Evolutionary conservation across 2,113 vertebrate genomes (phyloP).

Genomic region (Clupea harengus): DNA sequence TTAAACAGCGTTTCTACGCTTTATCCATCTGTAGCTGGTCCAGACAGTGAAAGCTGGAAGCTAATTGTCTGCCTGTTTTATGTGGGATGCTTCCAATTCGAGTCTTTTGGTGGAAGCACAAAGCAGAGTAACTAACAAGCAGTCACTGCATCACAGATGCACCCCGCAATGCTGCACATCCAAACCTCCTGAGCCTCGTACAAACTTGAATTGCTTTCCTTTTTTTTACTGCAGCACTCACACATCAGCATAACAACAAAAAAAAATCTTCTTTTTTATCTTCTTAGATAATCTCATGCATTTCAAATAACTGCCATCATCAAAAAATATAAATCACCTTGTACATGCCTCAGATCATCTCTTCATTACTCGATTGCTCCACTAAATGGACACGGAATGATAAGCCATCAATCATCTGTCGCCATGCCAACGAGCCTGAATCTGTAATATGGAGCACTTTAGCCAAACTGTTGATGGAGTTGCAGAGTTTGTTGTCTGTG

Average conservation of each 20-base stretch:
- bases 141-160: background rate
- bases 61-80: background rate
- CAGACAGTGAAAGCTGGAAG: background rate
- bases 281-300: conserved; percentile 10
- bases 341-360: background rate
- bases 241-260: background rate
- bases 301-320: conserved; percentile 12
- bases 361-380: background rate
- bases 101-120: background rate
- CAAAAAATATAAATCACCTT: background rate
- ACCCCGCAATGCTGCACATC: background rate
- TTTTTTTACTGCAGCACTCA: conserved; percentile 21
- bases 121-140: background rate
- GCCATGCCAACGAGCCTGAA: background rate
- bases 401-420: background rate
- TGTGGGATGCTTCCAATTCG: background rate
- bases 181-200: conserved; percentile 29
- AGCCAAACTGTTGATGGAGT: background rate
- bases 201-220: conserved; percentile 44
- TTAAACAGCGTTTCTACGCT: background rate
- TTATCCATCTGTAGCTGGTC: background rate
- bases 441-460: background rate
- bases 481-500: background rate
- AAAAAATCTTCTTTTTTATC: background rate
- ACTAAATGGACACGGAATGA: background rate